These are phyloP conservation scores for Drosophila melanosoma DNA, from an alignment of 2,888 invertebrate genomes.

Conservation along the genomic window DNA sequence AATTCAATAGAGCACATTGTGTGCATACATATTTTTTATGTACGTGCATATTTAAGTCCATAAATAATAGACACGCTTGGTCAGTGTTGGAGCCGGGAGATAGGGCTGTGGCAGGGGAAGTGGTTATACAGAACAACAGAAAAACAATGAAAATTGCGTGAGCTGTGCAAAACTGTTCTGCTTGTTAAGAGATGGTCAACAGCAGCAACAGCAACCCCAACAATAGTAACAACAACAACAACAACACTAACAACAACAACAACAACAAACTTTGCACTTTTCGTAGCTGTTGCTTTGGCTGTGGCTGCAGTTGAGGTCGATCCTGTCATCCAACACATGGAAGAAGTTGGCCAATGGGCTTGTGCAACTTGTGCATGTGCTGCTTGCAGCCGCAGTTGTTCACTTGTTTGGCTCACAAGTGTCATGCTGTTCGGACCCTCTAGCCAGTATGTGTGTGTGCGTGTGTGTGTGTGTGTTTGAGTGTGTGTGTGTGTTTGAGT, in stretches of 20 bases:
- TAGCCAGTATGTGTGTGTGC: slow-evolving; percentile 5
- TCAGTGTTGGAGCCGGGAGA: background rate
- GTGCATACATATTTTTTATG: slow-evolving; percentile 12
- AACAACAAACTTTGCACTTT: slow-evolving; percentile 21
- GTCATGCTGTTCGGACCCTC: slow-evolving; percentile 69
- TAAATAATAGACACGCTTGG: slow-evolving; percentile 57
- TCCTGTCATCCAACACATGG: background rate
- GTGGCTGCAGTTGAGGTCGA: slow-evolving; percentile 65
- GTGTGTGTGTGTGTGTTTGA: slow-evolving; percentile 35
- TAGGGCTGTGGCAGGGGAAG: background rate
- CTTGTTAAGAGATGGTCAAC: slow-evolving; percentile 63
- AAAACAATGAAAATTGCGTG: slow-evolving; percentile 67
- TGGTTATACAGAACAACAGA: slow-evolving; percentile 33
- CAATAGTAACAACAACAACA: slow-evolving; percentile 21
- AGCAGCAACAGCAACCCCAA: slow-evolving; percentile 32
- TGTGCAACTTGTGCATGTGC: slow-evolving; percentile 53
- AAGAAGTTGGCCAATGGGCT: slow-evolving; percentile 39
- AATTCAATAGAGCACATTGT: slow-evolving; percentile 50
- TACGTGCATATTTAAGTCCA: slow-evolving; percentile 50
- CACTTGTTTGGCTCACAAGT: slow-evolving; percentile 73
- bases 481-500: slow-evolving; percentile 19
- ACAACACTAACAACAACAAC: slow-evolving; percentile 16
- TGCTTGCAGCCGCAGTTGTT: slow-evolving; percentile 62
- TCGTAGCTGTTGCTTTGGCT: slow-evolving; percentile 49
- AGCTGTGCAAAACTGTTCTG: slow-evolving; percentile 71